These are phyloP conservation scores for Morbakka virulenta DNA, from an alignment of 30 jellyfish, hydroid and myxozoan genomes.

Conservation along the genomic window DNA sequence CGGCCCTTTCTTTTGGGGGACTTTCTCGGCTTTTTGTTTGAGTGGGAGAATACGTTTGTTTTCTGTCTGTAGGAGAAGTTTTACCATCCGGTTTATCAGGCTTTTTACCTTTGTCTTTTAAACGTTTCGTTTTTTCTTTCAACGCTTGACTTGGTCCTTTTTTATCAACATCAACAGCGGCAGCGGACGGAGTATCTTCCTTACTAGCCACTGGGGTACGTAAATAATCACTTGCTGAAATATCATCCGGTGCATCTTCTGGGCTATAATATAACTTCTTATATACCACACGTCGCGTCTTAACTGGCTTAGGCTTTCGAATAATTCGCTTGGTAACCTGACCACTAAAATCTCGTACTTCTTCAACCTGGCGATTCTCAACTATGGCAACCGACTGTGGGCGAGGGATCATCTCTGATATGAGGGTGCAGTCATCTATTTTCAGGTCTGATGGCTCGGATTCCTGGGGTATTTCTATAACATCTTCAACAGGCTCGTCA, in stretches of 20 bases:
- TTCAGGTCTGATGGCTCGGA: no score
- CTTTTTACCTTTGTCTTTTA: constrained; percentile 23
- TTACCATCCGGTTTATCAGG: background rate
- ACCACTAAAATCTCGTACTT: constrained; percentile 64
- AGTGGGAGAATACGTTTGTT: background rate
- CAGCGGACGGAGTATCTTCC: constrained; percentile 21
- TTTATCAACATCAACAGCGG: constrained; percentile 18
- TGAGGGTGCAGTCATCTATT: no score
- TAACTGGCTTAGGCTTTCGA: constrained; percentile 59
- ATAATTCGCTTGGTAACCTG: constrained; percentile 28
- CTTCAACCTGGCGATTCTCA: no score
- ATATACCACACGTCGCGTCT: constrained; percentile 75
- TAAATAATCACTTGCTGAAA: no score
- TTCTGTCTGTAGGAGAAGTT: background rate
- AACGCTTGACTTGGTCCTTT: background rate
- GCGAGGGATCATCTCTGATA: no score
- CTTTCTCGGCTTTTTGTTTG: background rate
- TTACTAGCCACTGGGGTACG: constrained; percentile 57
- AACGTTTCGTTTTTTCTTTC: background rate
- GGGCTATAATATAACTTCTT: constrained; percentile 38
- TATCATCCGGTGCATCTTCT: no score
- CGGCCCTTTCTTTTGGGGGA: background rate
- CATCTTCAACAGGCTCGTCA: constrained; percentile 80
- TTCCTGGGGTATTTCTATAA: constrained; percentile 21
- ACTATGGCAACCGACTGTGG: no score